These are phyloP conservation scores for Pygathrix nemaeus DNA, from an alignment of 2,113 vertebrate genomes.

Conservation along the genomic window DNA sequence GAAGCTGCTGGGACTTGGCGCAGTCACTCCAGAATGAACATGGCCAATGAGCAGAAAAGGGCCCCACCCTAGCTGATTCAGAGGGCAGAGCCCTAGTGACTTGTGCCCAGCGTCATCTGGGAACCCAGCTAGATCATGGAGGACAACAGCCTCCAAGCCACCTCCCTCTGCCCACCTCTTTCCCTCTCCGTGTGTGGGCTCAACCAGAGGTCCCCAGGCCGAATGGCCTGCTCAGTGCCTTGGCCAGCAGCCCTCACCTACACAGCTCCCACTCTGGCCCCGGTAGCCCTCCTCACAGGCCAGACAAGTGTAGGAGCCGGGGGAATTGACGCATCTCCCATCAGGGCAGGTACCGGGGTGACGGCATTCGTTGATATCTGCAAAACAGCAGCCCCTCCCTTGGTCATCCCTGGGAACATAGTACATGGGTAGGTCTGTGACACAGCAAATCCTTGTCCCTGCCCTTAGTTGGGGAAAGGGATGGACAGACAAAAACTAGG, in stretches of 20 bases:
- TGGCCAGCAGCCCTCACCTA: slow-evolving; percentile 86
- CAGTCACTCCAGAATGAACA: not conserved
- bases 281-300: slow-evolving; percentile 88
- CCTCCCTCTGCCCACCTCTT: not conserved
- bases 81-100: not conserved
- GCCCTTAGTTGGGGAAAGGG: not conserved
- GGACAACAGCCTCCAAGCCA: not conserved
- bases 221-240: not conserved
- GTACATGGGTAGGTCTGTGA: not conserved
- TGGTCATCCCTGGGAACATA: not conserved
- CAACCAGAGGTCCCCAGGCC: not conserved
- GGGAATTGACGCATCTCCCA: slow-evolving; percentile 89
- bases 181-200: not conserved
- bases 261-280: slow-evolving; percentile 86
- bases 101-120: not conserved
- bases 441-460: not conserved
- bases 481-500: slow-evolving; percentile 28
- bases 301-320: slow-evolving; percentile 91
- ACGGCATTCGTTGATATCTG: slow-evolving; percentile 90
- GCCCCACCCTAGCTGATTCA: slow-evolving; percentile 49
- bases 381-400: slow-evolving; percentile 79
- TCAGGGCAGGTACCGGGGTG: slow-evolving; percentile 87
- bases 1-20: not conserved
- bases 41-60: not conserved
- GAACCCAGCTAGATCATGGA: not conserved